A percentile compares a stretch with the other conserved stretches of the same genome.
phyloP scores from a whole-genome alignment of 2,888 invertebrate genomes.

The Drosophila algonquin region DNA sequence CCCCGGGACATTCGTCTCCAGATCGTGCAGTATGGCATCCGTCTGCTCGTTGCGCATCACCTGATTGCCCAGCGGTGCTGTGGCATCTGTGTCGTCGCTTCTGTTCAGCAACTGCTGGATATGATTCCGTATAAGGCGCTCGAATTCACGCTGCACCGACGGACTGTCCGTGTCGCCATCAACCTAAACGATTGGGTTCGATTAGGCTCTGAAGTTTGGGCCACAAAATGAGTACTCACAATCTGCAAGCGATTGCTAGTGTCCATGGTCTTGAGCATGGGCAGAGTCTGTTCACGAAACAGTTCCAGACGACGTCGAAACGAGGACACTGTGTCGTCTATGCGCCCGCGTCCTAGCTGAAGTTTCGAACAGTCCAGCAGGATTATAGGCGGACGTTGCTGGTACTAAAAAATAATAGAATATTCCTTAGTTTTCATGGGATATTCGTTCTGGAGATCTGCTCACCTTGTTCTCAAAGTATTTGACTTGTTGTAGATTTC shows the following conservation, averaged over 20 bases:
- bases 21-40: conserved; percentile 82
- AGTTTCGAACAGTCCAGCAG: conserved; percentile 96
- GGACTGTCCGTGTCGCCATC: conserved; percentile 93
- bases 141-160: conserved; percentile 91
- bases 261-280: conserved; percentile 94
- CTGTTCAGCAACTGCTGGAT: conserved; percentile 86
- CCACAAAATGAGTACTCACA: conserved; percentile 85
- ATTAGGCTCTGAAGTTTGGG: accelerated
- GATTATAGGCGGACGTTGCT: conserved; percentile 90
- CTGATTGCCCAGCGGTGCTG: conserved; percentile 43
- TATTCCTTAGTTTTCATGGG: background rate
- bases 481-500: conserved; percentile 94
- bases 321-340: conserved; percentile 94
- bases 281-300: conserved; percentile 93
- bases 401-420: conserved; percentile 86
- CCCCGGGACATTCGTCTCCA: conserved; percentile 83
- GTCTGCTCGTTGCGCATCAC: conserved; percentile 73
- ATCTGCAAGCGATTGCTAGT: conserved; percentile 92
- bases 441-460: conserved; percentile 15
- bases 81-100: conserved; percentile 54
- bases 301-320: conserved; percentile 92
- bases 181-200: conserved; percentile 85
- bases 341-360: conserved; percentile 91
- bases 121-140: conserved; percentile 88
- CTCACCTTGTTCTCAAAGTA: conserved; percentile 94